Evolutionary conservation across 2,113 vertebrate species (phyloP).

Genomic region (Hippocampus zosterae): DNA sequence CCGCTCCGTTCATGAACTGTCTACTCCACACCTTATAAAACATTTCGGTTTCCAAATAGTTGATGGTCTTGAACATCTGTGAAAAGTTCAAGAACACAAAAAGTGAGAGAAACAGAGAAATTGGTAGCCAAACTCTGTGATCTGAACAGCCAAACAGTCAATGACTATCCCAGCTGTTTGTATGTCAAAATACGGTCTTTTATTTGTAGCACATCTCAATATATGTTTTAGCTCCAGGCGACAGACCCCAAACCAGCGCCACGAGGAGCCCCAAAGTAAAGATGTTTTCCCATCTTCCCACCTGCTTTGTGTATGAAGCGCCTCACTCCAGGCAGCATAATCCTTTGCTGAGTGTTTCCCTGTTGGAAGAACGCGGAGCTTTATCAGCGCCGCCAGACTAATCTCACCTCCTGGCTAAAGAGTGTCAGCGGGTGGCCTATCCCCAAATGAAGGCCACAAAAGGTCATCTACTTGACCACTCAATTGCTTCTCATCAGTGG

Average conservation of each 20-base stretch:
- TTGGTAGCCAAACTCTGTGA: background rate
- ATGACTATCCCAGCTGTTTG: conserved; percentile 14
- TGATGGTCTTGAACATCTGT: conserved; percentile 23
- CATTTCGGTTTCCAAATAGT: conserved; percentile 26
- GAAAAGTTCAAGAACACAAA: conserved; percentile 7
- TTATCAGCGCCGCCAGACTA: conserved; percentile 56
- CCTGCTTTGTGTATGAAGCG: conserved; percentile 35
- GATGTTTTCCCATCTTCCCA: conserved; percentile 22
- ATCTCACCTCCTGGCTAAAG: conserved; percentile 54
- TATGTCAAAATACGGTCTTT: conserved; percentile 10
- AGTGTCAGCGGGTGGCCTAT: conserved; percentile 28
- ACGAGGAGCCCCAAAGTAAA: conserved; percentile 11
- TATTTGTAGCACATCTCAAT: conserved; percentile 23
- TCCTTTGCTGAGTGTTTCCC: conserved; percentile 36
- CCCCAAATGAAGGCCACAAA: conserved; percentile 28
- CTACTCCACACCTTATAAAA: conserved; percentile 42
- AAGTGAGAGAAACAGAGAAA: conserved; percentile 1
- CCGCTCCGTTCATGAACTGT: conserved; percentile 30
- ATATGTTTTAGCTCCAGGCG: conserved; percentile 14
- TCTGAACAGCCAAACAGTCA: background rate
- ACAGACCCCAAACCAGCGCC: conserved; percentile 15
- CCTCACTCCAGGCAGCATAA: conserved; percentile 30
- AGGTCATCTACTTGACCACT: conserved; percentile 48
- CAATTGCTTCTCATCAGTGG: conserved; percentile 42
- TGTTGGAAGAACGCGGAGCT: conserved; percentile 40